Base-by-base conservation (phyloP, 2,797 vertebrate species). In the Diceros bicornis region DNA sequence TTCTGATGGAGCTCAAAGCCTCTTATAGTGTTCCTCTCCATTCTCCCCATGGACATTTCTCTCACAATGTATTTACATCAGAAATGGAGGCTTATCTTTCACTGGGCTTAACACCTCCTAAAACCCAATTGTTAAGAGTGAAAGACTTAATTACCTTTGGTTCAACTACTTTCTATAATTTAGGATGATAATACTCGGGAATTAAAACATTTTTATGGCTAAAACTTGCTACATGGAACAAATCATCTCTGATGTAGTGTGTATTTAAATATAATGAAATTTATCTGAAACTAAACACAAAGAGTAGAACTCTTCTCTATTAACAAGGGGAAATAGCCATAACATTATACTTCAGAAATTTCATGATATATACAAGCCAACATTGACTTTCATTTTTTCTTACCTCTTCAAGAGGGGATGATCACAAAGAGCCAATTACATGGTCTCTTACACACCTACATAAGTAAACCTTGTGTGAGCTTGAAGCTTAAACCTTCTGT, bases 151-250 rank as follows among this genome's bases (percentile, higher is more conserved):
- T 72, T 77, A 85, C 0, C 50, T 37, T 83, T 91, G 21, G 10
- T 18, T 81, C 66, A 89, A 62, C 21, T 57, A 91, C 10, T 95
- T 89, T 69, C 88, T 64, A 52, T 75, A 75, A 83, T 77, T 91
- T 89, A 88, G n/a, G 14, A 92, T 77, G 32, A 68, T 34, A 85
- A 74, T 57, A 87, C 23, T 88, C 52, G 69, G 25, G 62, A 25
- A 79, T 68, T 74, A 94, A 83, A 78, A 93, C 21, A 52, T 74
- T 84, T 82, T 62, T 78, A 74, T 14, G 50, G 12, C 25, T 86
- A 41, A 89, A 75, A 85, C 11, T 37, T 77, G 21, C 37, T 52
- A 44, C 29, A 37, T 6, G 20, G 7, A 81, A 75, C 47, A 74
- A 47, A 8, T 59, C 9, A 34, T 82, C 13, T 89, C 41, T 97